A percentile compares a stretch with the other conserved stretches of the same genome.
phyloP scores from a whole-genome alignment of 92 coral and sea anemone genomes.

The Meandrina meandrites region DNA sequence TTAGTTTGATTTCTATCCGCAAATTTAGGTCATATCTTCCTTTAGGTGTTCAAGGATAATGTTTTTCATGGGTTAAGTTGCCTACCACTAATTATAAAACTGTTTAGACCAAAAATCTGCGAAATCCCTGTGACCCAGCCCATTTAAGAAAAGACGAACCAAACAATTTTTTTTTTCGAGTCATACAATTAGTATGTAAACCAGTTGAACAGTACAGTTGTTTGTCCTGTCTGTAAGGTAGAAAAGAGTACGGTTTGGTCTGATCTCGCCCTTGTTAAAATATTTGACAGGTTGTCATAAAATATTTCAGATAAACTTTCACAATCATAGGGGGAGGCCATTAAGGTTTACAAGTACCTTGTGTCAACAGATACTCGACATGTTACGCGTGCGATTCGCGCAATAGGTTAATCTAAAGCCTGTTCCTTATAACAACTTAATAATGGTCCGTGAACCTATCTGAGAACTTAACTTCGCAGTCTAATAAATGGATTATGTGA shows the following conservation, averaged over 20 bases:
- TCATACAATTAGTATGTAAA: background rate
- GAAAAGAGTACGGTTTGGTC: no score
- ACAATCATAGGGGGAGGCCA: background rate
- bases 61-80: no score
- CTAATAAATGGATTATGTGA: background rate
- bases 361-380: background rate
- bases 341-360: background rate
- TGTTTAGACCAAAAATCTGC: no score
- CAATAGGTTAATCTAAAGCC: background rate
- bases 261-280: background rate
- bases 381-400: background rate
- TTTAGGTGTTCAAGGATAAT: no score
- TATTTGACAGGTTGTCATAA: conserved; percentile 5
- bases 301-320: background rate
- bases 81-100: no score
- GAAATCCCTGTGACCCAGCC: no score
- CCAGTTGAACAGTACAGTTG: background rate
- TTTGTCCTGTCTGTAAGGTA: no score
- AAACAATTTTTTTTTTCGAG: background rate
- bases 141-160: no score
- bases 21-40: no score
- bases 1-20: no score
- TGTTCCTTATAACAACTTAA: no score
- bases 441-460: background rate
- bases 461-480: background rate